Percentiles rank a stretch among this genome's conserved stretches.
phyloP scores from a whole-genome alignment of 2,888 invertebrate species.

The Idaea aversata region DNA sequence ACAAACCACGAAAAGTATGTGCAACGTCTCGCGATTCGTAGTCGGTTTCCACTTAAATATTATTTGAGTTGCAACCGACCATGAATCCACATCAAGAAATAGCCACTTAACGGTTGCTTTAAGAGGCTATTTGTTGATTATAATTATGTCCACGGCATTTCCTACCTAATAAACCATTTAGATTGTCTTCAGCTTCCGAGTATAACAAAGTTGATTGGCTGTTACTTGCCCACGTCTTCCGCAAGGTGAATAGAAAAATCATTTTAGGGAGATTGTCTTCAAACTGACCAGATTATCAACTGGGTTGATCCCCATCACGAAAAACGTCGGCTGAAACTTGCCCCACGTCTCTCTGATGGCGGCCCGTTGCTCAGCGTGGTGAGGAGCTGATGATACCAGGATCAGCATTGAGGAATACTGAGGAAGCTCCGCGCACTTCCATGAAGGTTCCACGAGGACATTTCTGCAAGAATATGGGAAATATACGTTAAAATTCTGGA shows the following conservation, averaged over 20 bases:
- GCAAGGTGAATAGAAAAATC: constrained; percentile 10
- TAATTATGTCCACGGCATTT: too few species aligned
- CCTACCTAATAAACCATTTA: too few species aligned
- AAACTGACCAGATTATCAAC: constrained; percentile 36
- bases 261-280: constrained; percentile 23
- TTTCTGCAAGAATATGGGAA: constrained; percentile 36
- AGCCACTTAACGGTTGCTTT: too few species aligned
- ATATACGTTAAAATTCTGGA: neutral
- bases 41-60: too few species aligned
- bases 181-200: too few species aligned
- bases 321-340: constrained; percentile 70
- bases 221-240: too few species aligned
- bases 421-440: constrained; percentile 34
- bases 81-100: too few species aligned
- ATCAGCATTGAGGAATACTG: constrained; percentile 54
- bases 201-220: too few species aligned
- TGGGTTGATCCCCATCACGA: constrained; percentile 75
- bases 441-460: constrained; percentile 58
- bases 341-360: constrained; percentile 82
- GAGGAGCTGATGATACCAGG: constrained; percentile 78
- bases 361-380: constrained; percentile 69
- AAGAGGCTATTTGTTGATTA: too few species aligned
- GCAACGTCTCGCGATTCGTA: too few species aligned
- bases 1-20: too few species aligned
- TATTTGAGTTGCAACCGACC: too few species aligned